phyloP scores from a whole-genome alignment of 2,797 vertebrate genomes.

The Coracias cyanogaster region DNA sequence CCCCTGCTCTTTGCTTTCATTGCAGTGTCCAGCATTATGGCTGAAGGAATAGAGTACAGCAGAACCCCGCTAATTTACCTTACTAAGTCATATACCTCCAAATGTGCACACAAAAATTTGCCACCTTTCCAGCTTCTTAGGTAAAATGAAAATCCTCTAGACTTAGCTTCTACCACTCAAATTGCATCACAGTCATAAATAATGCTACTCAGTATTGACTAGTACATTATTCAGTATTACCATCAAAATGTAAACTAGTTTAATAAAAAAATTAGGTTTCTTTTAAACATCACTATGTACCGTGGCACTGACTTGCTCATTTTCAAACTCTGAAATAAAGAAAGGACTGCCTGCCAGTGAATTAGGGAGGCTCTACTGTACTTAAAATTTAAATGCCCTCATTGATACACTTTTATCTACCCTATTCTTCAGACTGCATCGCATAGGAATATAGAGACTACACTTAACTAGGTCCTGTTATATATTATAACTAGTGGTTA shows the following conservation, averaged over 20 bases:
- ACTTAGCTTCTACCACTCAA: background rate
- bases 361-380: background rate
- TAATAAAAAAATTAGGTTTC: background rate
- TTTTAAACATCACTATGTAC: background rate
- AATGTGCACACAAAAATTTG: background rate
- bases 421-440: background rate
- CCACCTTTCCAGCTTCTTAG: background rate
- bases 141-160: background rate
- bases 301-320: background rate
- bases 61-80: slow-evolving; percentile 47
- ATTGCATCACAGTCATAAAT: background rate
- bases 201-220: background rate
- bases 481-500: background rate
- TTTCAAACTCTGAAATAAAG: background rate
- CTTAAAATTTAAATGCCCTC: background rate
- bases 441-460: background rate
- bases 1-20: slow-evolving; percentile 60
- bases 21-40: slow-evolving; percentile 57
- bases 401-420: background rate
- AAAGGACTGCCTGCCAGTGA: background rate
- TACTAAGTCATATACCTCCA: background rate
- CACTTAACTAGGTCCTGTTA: background rate
- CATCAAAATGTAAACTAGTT: background rate
- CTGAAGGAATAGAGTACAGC: slow-evolving; percentile 55
- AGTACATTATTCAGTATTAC: background rate